Conservation (phyloP, 2,113 vertebrate species). For the Sapayoa aenigma region DNA sequence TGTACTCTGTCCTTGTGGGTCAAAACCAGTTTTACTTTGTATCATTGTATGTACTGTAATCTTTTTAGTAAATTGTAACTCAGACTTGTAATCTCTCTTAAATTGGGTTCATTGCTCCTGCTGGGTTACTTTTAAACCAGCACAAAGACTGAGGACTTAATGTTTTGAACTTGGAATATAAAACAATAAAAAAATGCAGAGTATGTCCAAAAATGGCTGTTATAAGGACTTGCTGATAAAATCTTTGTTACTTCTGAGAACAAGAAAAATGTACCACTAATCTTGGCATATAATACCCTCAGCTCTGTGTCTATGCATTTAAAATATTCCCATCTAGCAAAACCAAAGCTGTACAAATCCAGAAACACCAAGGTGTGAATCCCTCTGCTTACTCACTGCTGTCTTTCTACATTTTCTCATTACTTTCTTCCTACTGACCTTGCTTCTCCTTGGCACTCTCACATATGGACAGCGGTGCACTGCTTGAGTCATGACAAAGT, state of each 20-base stretch:
- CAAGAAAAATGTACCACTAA: neutral
- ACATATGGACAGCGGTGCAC: fast-evolving
- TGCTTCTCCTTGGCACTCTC: neutral
- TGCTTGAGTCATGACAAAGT: neutral
- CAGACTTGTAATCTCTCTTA: too few species aligned
- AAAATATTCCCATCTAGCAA: neutral
- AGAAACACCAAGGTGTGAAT: neutral
- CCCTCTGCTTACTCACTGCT: neutral
- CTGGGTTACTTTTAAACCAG: too few species aligned
- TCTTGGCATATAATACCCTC: neutral
- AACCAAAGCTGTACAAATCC: neutral
- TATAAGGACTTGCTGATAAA: neutral
- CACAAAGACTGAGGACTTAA: neutral
- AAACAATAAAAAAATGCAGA: neutral
- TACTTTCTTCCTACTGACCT: neutral
- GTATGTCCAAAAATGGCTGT: neutral
- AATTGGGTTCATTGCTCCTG: too few species aligned
- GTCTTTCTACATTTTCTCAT: neutral
- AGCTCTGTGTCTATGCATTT: neutral
- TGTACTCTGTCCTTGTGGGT: too few species aligned
- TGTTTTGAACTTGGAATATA: neutral
- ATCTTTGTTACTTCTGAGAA: neutral
- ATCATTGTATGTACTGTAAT: too few species aligned
- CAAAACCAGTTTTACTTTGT: too few species aligned
- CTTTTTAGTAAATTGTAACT: too few species aligned